A percentile compares a stretch with the other conserved stretches of the same genome.
Evolutionary conservation across 2,113 vertebrate genomes (phyloP).

Genomic region (Sander vitreus): DNA sequence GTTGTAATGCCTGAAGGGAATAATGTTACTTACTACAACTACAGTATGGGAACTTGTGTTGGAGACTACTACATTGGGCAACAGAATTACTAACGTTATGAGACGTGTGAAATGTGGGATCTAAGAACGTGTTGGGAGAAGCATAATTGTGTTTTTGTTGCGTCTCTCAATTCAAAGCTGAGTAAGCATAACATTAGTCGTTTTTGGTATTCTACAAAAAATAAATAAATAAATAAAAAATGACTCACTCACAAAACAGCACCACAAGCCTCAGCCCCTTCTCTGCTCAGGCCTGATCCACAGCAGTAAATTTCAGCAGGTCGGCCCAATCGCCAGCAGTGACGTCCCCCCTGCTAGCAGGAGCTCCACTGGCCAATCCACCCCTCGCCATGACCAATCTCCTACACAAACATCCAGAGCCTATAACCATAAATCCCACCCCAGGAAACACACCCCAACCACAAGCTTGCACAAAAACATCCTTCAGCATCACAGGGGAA

Average conservation of each 20-base stretch:
- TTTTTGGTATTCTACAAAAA: constrained; percentile 22
- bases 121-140: neutral
- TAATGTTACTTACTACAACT: constrained; percentile 3
- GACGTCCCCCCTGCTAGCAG: constrained; percentile 41
- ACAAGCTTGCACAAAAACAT: constrained; percentile 78
- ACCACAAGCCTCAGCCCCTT: neutral
- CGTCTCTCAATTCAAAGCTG: neutral
- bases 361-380: constrained; percentile 49
- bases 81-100: constrained; percentile 16
- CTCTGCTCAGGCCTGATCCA: constrained; percentile 5
- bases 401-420: constrained; percentile 70
- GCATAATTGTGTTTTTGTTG: neutral
- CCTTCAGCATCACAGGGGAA: constrained; percentile 76
- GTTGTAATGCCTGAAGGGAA: constrained; percentile 1
- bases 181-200: neutral
- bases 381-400: constrained; percentile 74
- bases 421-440: constrained; percentile 76
- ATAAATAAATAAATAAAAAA: neutral
- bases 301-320: constrained; percentile 59
- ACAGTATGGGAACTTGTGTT: constrained; percentile 6
- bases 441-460: constrained; percentile 74
- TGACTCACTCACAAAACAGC: neutral
- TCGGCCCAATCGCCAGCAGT: constrained; percentile 32
- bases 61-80: constrained; percentile 9
- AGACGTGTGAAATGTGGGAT: neutral